Base-by-base conservation (phyloP, 37 sponge, comb jelly and placozoan species). In the Halisarca cf. caerulea region DNA sequence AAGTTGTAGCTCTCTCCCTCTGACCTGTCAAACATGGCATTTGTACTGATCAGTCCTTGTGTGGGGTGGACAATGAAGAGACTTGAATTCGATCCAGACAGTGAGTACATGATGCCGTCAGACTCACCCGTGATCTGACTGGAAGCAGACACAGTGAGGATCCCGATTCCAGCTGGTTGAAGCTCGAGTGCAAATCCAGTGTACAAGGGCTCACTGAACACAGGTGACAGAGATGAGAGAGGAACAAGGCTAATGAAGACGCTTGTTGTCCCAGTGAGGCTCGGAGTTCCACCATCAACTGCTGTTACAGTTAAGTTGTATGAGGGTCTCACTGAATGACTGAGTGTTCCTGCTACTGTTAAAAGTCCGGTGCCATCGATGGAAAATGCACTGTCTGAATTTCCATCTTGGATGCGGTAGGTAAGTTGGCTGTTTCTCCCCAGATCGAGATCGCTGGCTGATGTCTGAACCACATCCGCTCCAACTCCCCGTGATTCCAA, bases 241-340 rank as follows among this genome's bases (percentile, higher is more conserved):
- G 84, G 69, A 51, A 37, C 28, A 21, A 88, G 41, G 1, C 20
- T 24, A 7, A 95, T 71, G 2, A 54, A 37, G 21, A 92, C 66
- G 6, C 69, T 28, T 18, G 69, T 88, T 9, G 55, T 70, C n/a
- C 84, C 69, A 21, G 47, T 38, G 24, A 87, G 84, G 0, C 83
- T 75, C 18, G 93, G 93, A 4, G 40, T 23, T 9, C 96, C 96
- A 3, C 58, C 40, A 87, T 95, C 96, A 2, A 58, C 59, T 4
- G 89, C 96, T 38, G 41, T 72, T 3, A 90, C 86, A 25, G 78
- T 80, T 17, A 95, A 69, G 69, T 80, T 82, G 71, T 86, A 88
- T 1, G 41, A 4, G 38, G 77, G 45, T 0, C 2, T 43, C 0
- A 80, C 15, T 30, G 24, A 39, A 15, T 85, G 81, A 47, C 51